Percentiles rank a stretch among this genome's conserved stretches.
phyloP scores from a whole-genome alignment of 2,113 vertebrate genomes.

The Pachycephala philippinensis region DNA sequence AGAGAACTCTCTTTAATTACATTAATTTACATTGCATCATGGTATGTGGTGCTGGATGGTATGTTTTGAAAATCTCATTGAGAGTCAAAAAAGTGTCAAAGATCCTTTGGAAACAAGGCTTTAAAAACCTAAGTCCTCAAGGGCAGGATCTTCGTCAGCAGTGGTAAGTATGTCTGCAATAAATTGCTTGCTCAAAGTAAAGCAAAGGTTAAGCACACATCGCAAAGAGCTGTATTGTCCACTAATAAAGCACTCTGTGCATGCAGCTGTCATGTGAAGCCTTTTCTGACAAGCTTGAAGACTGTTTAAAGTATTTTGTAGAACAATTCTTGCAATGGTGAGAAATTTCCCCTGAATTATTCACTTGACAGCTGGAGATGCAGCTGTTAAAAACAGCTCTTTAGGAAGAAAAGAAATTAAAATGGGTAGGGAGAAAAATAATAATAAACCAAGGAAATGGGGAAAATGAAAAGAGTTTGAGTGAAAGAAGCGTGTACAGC shows the following conservation, averaged over 20 bases:
- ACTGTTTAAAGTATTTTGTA: conserved; percentile 49
- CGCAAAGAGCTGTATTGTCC: not conserved
- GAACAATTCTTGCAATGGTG: conserved; percentile 51
- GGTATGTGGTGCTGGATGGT: not conserved
- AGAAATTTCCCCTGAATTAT: conserved; percentile 48
- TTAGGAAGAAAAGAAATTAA: conserved; percentile 59
- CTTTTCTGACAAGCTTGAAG: conserved; percentile 39
- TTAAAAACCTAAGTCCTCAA: not conserved
- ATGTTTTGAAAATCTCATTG: not conserved
- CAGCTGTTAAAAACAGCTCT: conserved; percentile 56
- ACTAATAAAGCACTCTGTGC: conserved; percentile 22
- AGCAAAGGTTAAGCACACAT: not conserved
- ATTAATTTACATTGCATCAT: not conserved
- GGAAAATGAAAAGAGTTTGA: not conserved
- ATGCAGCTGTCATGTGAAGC: conserved; percentile 15
- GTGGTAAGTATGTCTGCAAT: not conserved
- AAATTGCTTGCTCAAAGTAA: not conserved
- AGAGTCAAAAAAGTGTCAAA: not conserved
- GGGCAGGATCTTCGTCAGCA: not conserved
- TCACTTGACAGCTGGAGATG: conserved; percentile 59
- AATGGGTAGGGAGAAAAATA: conserved; percentile 35
- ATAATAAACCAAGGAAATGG: conserved; percentile 22
- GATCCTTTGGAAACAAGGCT: not conserved
- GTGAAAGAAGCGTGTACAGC: not conserved
- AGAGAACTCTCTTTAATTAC: not conserved